A percentile compares a stretch with the other conserved stretches of the same genome.
Conservation (phyloP, 2,113 vertebrate genomes). For the Dendropsophus ebraccatus region DNA sequence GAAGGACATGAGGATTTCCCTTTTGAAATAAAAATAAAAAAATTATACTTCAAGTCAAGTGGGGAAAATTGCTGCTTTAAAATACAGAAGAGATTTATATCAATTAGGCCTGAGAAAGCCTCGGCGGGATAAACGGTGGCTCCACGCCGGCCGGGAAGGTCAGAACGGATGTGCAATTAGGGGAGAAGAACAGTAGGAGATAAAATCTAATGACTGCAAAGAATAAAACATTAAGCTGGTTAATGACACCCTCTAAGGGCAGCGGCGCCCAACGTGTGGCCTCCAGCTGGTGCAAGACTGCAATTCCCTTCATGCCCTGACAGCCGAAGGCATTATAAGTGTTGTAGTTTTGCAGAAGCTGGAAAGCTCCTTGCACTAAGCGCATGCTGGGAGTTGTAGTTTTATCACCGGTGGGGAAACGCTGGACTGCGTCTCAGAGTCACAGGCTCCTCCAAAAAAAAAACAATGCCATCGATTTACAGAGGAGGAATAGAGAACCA, state of each 20-base stretch:
- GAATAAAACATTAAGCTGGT: neutral
- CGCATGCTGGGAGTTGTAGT: neutral
- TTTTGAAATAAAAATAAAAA: neutral
- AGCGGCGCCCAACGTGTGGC: no score
- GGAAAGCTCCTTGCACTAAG: no score
- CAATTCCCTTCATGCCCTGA: no score
- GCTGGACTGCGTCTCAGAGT: no score
- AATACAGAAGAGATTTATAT: neutral
- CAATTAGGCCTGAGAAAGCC: neutral
- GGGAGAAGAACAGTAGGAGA: neutral
- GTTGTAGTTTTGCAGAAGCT: no score
- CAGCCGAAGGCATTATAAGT: no score
- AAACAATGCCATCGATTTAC: no score
- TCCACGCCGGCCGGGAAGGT: neutral
- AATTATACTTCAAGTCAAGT: neutral
- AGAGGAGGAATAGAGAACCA: no score
- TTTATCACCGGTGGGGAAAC: neutral
- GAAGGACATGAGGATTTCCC: neutral
- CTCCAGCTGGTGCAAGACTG: neutral
- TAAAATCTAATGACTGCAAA: neutral
- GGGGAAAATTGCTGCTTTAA: conserved; percentile 1
- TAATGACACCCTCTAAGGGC: neutral
- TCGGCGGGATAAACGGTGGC: neutral
- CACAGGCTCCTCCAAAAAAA: no score
- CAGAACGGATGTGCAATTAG: neutral